A percentile compares a stretch with the other conserved stretches of the same genome.
phyloP scores from a whole-genome alignment of 2,888 invertebrate species.

The Euspilapteryx auroguttella region DNA sequence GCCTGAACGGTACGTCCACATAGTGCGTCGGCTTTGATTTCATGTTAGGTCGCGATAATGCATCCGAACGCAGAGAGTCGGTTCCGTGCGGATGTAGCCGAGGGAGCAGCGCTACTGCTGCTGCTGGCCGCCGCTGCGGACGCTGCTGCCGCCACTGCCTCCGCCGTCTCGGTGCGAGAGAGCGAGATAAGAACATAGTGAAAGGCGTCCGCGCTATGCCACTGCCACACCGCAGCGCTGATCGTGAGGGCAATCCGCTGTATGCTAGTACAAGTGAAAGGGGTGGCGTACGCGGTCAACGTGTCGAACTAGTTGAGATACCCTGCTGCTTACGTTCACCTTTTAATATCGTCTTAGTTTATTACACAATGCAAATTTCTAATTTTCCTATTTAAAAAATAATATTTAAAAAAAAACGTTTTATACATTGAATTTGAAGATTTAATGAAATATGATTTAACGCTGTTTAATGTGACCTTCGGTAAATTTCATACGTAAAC shows the following conservation, averaged over 20 bases:
- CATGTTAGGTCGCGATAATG: slow-evolving; percentile 60
- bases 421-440: no score
- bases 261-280: slow-evolving; percentile 54
- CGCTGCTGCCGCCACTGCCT: slow-evolving; percentile 26
- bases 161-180: slow-evolving; percentile 32
- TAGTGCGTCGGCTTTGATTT: slow-evolving; percentile 65
- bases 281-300: slow-evolving; percentile 48
- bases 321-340: slow-evolving; percentile 18
- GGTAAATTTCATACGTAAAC: no score
- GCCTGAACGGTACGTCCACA: slow-evolving; percentile 56
- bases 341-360: no score
- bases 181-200: slow-evolving; percentile 52
- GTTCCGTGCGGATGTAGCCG: slow-evolving; percentile 50
- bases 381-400: no score
- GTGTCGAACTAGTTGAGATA: slow-evolving; percentile 25
- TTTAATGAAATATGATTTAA: no score
- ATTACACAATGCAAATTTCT: no score
- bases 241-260: no score
- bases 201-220: slow-evolving; percentile 52
- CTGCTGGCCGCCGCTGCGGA: slow-evolving; percentile 27
- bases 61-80: slow-evolving; percentile 40
- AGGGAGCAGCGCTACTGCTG: slow-evolving; percentile 48
- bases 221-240: no score
- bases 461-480: no score
- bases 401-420: no score